Base-by-base conservation (phyloP, 2,113 vertebrate genomes). In the Amphiprion percula region DNA sequence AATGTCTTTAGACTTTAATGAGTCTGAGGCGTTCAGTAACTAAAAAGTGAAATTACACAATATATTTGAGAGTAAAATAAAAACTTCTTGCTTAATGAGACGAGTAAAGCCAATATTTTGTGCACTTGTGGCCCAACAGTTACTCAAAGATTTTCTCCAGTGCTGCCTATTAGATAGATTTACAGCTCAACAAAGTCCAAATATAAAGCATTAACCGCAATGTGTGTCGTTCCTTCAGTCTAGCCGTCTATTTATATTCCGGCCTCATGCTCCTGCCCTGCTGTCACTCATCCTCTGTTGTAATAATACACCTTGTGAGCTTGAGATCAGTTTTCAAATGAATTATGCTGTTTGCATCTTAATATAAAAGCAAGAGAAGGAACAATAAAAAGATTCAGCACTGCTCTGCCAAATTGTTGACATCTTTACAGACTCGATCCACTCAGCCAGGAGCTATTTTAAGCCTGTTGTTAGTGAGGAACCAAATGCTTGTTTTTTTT, bases 401-500 rank as follows among this genome's bases (percentile, higher is more conserved):
- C 61, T 15, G 46, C 69, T 80, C 60, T 69, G 59, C 33, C 52
- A 68, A 87, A 76, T 49, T 85, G 72, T 82, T 85, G 77, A 92
- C 87, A 87, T 85, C 80, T 77, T 80, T 64, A 68, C 68, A 78
- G 87, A 50, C 86, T 68, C 52, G 69, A 76, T 84, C 74, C 78
- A 82, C 86, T 88, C 82, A 83, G 68, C 74, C 75, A 0, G 44
- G 62, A 23, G 73, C 86, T 92, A 89, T 88, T 92, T 90, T 80
- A 65, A 82, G 86, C 44, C 15, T 28, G 56, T 77, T 79, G 73
- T 84, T 85, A 68, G 79, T 59, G 65, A 67, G 58, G 77, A 84
- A 73, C 61, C 70, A 62, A 87, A 70, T n/a, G 78, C 74, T 89
- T 77, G 81, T 82, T 88, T 68, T 81, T 77, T 79, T 50, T 75